A percentile compares a stretch with the other conserved stretches of the same genome.
Conservation (phyloP, 1,140 invertebrate genomes). For the Thaumatotibia leucotreta region DNA sequence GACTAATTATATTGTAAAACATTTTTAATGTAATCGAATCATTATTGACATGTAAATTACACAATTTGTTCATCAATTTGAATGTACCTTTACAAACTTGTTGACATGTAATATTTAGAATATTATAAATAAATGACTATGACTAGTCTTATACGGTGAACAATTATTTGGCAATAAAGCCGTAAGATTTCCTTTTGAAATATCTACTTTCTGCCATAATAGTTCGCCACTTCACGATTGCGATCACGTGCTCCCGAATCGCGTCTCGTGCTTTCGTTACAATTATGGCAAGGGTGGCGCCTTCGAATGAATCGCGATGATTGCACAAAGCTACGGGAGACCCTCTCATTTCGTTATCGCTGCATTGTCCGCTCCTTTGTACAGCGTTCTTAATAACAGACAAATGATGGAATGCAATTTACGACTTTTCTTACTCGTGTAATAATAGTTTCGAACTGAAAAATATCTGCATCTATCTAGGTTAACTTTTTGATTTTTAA, state of each 20-base stretch:
- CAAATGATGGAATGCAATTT: slow-evolving; percentile 14
- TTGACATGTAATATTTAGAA: too few relatives aligned
- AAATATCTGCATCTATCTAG: background rate
- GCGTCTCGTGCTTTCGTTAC: slow-evolving; percentile 7
- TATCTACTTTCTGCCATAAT: background rate
- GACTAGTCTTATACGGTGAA: too few relatives aligned
- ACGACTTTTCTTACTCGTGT: background rate
- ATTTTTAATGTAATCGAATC: too few relatives aligned
- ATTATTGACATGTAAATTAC: too few relatives aligned
- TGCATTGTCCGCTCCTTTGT: slow-evolving; percentile 14
- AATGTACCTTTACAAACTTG: too few relatives aligned
- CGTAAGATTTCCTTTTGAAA: background rate
- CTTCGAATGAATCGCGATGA: slow-evolving; percentile 19
- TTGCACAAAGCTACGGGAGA: slow-evolving; percentile 18
- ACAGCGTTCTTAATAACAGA: slow-evolving; percentile 18
- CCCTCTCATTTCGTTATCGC: slow-evolving; percentile 17
- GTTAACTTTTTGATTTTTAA: background rate
- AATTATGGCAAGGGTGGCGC: slow-evolving; percentile 4
- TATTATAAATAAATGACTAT: too few relatives aligned
- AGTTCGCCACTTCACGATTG: background rate
- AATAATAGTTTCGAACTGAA: background rate
- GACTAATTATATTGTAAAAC: too few relatives aligned
- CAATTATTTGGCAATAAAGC: background rate
- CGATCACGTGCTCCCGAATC: slow-evolving; percentile 1
- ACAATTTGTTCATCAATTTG: too few relatives aligned